Evolutionary conservation across 2,888 invertebrate species (phyloP), one percentile per base, ranked within the genome.

Genomic region (Drosophila buzzatii): DNA sequence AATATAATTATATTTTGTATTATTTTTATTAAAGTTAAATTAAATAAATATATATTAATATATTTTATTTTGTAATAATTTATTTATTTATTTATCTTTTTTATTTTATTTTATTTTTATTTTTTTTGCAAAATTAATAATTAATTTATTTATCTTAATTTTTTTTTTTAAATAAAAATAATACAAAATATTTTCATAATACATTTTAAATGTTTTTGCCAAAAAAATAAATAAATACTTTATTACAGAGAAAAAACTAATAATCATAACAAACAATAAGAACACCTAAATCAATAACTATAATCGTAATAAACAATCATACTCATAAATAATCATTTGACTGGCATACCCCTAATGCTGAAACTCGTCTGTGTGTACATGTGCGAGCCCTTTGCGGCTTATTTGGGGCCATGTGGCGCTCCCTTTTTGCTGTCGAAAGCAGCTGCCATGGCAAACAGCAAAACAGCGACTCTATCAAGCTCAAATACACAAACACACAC

Each of bases 381-480:
- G 41, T 18, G 39, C 27, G 44, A 18, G 55, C 58, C 31, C 51
- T 63, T 31, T 41, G 60, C 37, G 68, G 33, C 53, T 55, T 41
- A 47, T 52, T 59, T 63, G 60, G 57, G 60, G 56, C 33, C 44
- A 55, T 16, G 39, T 20, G 72, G 37, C 65, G 52, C 62, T 52
- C 70, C 70, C 65, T 41, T 56, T 65, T 65, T 52, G 51, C 52
- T 52, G 69, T 42, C 51, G 41, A 51, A 55, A 64, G 65, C 79
- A 79, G 76, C 80, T 81, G 85, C 66, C 85, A 79, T 73, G 82
- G 78, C 72, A 71, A 86, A 73, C 51, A 70, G 31, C 56, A 49
- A 76, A 76, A 72, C 60, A 76, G 47, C 42, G 64, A 72, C 60
- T 61, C 45, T 61, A 67, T 53, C 37, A 49, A 37, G 18, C 23